Conservation (phyloP, 2,113 vertebrate genomes). For the Catagonus wagneri region DNA sequence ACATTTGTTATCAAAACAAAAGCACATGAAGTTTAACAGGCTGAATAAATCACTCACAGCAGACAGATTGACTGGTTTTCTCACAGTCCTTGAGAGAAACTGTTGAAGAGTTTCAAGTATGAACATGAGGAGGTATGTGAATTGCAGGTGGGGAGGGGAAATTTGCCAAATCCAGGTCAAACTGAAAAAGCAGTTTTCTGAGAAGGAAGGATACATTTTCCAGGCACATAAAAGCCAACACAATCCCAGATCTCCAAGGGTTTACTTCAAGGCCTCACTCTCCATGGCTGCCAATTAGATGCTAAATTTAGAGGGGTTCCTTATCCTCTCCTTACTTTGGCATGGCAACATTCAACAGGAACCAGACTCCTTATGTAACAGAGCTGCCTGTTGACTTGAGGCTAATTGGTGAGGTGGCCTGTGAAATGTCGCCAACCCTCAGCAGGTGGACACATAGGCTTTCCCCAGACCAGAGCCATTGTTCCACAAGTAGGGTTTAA, state of each 20-base stretch:
- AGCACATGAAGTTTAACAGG: not conserved
- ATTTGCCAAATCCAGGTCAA: conserved; percentile 48
- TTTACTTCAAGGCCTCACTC: conserved; percentile 50
- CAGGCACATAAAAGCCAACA: not conserved
- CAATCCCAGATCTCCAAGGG: not conserved
- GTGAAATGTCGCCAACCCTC: conserved; percentile 54
- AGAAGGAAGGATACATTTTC: conserved; percentile 9
- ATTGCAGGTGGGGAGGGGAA: not conserved
- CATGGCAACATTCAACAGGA: conserved; percentile 44
- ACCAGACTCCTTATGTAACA: conserved; percentile 44
- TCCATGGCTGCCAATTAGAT: conserved; percentile 64
- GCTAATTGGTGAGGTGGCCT: conserved; percentile 49
- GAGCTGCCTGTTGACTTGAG: conserved; percentile 24
- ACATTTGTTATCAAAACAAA: not conserved
- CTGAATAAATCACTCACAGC: not conserved
- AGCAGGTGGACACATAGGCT: not conserved
- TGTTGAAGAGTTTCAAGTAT: not conserved
- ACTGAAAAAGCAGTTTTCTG: not conserved
- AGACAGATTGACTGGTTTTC: not conserved
- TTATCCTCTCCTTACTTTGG: conserved; percentile 43
- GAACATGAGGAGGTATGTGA: not conserved
- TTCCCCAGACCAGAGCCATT: not conserved
- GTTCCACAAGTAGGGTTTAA: not conserved
- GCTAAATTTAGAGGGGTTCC: conserved; percentile 51
- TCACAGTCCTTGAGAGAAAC: not conserved